Base-by-base conservation (phyloP, 1,140 invertebrate species). In the Scaptomyza graminum region DNA sequence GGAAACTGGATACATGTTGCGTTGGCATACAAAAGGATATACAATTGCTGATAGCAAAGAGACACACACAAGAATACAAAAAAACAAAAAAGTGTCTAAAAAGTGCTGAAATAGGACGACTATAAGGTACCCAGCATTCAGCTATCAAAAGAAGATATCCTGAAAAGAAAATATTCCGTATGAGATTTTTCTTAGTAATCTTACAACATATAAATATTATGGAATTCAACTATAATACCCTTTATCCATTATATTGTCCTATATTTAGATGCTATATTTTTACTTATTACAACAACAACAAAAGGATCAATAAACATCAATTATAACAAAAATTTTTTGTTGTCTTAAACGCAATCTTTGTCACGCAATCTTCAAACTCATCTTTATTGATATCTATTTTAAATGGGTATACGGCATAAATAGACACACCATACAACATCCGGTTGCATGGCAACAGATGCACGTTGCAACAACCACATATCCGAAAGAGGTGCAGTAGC, bases 11-110 rank as follows among this genome's bases (percentile, higher is more conserved):
- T 65, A 56, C 39, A 65, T 55, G 39, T 55, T 52, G 28, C 59
- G 49, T 47, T 62, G 65, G 43, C 22, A 64, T 41, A 61, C 75
- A 39, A 66, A 63, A 63, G 46, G 63, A 62, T 44, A 60, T 44
- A 54, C 44, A 50, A 50, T 54, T 70, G 61, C 39, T 63, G 76
- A 66, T 72, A 70, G 59, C 73, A 69, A 51, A 61, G 37, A 51
- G 13, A 50, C 52, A 31, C 28, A 15, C 18, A 31, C 28, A 13
- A 44, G 15, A 31, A 16, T 12, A 41, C 22, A 49, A 25, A 46
- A 41, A 18, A 22, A 43, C 13, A 57, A 22, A 39, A 57, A 52
- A 46, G 1, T 39, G 9, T 16, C 34, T 28, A 5, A 54, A 54
- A 34, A 54, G n/a, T 37, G 9, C 9, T 12, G 18, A 59, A 12